Base-by-base conservation (phyloP, 2,888 invertebrate species). In the Stomorhina lunata region DNA sequence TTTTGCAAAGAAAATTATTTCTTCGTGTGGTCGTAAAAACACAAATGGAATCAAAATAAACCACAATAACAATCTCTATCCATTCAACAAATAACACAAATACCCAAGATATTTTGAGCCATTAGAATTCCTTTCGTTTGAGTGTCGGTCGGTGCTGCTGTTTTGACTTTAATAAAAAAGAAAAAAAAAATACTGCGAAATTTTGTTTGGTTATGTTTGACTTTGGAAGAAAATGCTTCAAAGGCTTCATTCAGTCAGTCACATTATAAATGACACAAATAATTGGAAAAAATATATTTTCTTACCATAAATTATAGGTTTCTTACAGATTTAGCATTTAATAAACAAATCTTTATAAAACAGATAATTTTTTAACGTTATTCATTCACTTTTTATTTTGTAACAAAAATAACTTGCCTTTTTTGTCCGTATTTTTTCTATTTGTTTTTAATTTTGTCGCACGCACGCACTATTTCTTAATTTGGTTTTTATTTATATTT, bases 151-250 rank as follows among this genome's bases (percentile, higher is more conserved):
- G 17, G 34, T 12, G 20, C 15, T 40, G 5, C 1, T 7, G 20
- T 61, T 53, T 57, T 20, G 6, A 32, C n/a, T 20, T 10, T 17
- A 55, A 5, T n/a, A 48, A 29, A 9, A 5, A 22, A 48, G 37
- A 37, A 17, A 43, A 17, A 55, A 59, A 43, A n/a, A 32, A 65
- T 34, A 57, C 22, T 20, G 43, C 32, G 40, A 68, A 81, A 63
- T 57, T 73, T 82, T 78, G 57, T 78, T 65, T 78, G 81, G 81
- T 82, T 82, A 82, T 82, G 82, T 82, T 69, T 22, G 40, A 50
- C 22, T 22, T 20, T 7, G 50, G 32, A 48, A 48, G 29, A 45
- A 9, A 43, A 27, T n/a, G 32, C 43, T n/a, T n/a, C n/a, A n/a
- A n/a, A 55, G 48, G 50, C 53, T 68, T 53, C 27, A 50, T 27